A percentile compares a stretch with the other conserved stretches of the same genome.
Conservation (phyloP, 1,140 invertebrate genomes). For the Lepidostoma basale region DNA sequence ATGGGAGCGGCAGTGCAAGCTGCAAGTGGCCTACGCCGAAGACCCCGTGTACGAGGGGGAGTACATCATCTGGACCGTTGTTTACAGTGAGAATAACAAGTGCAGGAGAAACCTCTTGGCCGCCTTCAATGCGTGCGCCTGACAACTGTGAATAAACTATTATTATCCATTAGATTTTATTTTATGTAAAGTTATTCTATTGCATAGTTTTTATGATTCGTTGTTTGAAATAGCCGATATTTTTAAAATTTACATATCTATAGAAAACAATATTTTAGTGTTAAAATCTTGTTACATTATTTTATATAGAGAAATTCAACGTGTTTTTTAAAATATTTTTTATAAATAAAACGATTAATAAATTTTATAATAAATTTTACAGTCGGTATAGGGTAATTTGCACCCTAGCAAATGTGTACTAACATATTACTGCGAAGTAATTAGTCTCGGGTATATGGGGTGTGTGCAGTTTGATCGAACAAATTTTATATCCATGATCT, state of each 20-base stretch:
- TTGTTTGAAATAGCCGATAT: slow-evolving; percentile 7
- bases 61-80: slow-evolving; percentile 62
- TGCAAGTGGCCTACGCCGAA: slow-evolving; percentile 62
- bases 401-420: too few relatives aligned
- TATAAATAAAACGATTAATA: too few relatives aligned
- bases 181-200: slow-evolving; percentile 12
- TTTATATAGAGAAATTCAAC: too few relatives aligned
- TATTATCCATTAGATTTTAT: slow-evolving; percentile 6
- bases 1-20: slow-evolving; percentile 64
- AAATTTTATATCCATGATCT: too few relatives aligned
- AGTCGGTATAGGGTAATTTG: too few relatives aligned
- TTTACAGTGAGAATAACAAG: slow-evolving; percentile 63
- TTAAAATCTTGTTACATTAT: slow-evolving; percentile 15
- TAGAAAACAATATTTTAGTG: neutral
- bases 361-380: too few relatives aligned
- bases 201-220: slow-evolving; percentile 1
- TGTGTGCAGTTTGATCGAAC: too few relatives aligned
- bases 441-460: too few relatives aligned
- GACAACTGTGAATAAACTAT: neutral
- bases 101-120: slow-evolving; percentile 63
- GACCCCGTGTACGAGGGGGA: slow-evolving; percentile 59
- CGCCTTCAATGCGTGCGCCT: slow-evolving; percentile 48
- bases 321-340: too few relatives aligned
- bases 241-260: slow-evolving; percentile 4
- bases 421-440: too few relatives aligned